Percentiles rank a stretch among this genome's conserved stretches.
Evolutionary conservation across 2,888 invertebrate species (phyloP).

Genomic region (Hirtodrosophila cameraria): DNA sequence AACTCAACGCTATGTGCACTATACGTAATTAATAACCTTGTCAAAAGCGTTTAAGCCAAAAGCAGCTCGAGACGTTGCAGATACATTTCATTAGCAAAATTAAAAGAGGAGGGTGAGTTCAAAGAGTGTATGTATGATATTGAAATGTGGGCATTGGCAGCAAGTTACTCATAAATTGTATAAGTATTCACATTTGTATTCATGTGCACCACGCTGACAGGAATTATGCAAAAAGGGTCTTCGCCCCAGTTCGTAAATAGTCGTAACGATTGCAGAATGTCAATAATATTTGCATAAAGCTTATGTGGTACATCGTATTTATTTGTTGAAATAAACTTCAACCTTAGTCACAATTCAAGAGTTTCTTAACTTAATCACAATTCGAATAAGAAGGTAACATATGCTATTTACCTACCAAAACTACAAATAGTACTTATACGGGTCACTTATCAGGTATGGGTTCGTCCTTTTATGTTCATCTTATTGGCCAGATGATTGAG

Average conservation of each 20-base stretch:
- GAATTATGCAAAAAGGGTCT: constrained; percentile 34
- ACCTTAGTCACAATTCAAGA: constrained; percentile 37
- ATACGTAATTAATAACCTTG: constrained; percentile 55
- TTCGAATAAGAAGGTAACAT: not conserved
- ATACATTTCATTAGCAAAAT: constrained; percentile 53
- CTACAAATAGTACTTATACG: constrained; percentile 17
- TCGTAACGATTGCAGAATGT: constrained; percentile 24
- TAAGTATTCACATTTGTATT: constrained; percentile 21
- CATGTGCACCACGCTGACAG: constrained; percentile 10
- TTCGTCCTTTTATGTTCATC: constrained; percentile 11
- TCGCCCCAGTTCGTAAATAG: not conserved
- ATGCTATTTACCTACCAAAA: constrained; percentile 11
- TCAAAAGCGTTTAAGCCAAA: constrained; percentile 30
- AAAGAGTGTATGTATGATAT: constrained; percentile 23
- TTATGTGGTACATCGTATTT: constrained; percentile 17
- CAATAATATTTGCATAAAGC: constrained; percentile 49
- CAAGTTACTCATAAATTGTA: constrained; percentile 33
- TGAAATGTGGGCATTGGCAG: constrained; percentile 33
- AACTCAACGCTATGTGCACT: constrained; percentile 5
- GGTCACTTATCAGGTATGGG: constrained; percentile 39
- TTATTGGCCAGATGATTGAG: constrained; percentile 14
- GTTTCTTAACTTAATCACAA: constrained; percentile 39
- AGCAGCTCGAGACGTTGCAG: constrained; percentile 4
- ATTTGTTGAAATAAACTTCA: not conserved
- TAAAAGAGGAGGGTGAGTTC: constrained; percentile 27